phyloP scores from a whole-genome alignment of 2,113 vertebrate genomes.

The Pteropus alecto region DNA sequence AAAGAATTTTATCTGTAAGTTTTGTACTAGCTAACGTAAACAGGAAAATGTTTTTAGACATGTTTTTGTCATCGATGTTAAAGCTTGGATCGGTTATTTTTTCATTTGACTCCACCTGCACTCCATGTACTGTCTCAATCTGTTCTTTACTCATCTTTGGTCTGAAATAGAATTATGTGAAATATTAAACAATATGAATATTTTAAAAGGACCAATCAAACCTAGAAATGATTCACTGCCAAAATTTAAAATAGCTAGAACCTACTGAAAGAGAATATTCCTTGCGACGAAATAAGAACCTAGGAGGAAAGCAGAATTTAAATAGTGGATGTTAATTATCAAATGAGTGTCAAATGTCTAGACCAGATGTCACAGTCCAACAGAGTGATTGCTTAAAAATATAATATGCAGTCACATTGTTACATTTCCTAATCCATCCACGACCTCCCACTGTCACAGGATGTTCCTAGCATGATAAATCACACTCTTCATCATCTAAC shows the following conservation, averaged over 20 bases:
- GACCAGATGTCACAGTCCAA: background rate
- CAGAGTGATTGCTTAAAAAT: background rate
- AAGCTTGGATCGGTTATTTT: background rate
- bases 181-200: background rate
- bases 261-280: background rate
- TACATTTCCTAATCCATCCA: background rate
- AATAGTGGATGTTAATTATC: background rate
- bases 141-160: background rate
- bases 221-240: background rate
- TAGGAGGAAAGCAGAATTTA: background rate
- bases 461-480: background rate
- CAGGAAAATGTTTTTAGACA: background rate
- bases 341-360: background rate
- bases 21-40: background rate
- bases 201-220: background rate
- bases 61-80: background rate
- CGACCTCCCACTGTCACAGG: background rate
- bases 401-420: background rate
- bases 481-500: background rate
- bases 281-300: background rate
- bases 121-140: background rate
- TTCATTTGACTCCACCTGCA: background rate
- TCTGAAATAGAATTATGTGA: background rate
- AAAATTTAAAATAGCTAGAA: background rate
- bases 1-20: background rate